A percentile compares a stretch with the other conserved stretches of the same genome.
These are phyloP conservation scores for Bemisia tabaci DNA, from an alignment of 1,140 invertebrate species.

Conservation along the genomic window DNA sequence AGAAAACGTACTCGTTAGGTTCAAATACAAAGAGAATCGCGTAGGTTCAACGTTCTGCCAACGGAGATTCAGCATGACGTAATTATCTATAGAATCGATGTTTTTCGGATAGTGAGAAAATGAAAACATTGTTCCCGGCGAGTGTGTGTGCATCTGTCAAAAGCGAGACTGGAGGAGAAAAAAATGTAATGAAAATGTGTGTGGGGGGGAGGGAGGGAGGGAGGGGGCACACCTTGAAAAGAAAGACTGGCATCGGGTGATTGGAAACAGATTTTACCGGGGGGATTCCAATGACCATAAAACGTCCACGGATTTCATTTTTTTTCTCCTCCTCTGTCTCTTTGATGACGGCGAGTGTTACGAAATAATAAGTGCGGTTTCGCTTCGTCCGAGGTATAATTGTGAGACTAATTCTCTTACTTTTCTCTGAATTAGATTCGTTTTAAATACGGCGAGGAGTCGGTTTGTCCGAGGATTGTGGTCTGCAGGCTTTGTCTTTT, in stretches of 20 bases:
- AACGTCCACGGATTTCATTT: background rate
- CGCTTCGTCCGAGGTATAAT: background rate
- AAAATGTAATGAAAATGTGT: background rate
- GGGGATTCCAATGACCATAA: background rate
- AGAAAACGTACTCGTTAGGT: no score
- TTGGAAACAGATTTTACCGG: background rate
- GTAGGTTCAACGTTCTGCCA: no score
- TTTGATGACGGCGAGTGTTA: background rate
- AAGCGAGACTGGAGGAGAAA: background rate
- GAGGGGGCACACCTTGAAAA: background rate
- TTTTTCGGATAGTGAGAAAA: no score
- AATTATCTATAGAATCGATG: no score
- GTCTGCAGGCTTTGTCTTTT: no score
- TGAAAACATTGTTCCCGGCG: background rate
- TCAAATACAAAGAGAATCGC: no score
- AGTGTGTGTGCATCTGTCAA: background rate
- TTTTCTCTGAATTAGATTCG: background rate
- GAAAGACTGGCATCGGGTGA: background rate
- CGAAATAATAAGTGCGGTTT: background rate
- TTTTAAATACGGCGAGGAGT: background rate
- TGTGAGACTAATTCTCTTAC: background rate
- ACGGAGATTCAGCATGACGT: no score
- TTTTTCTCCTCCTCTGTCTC: background rate
- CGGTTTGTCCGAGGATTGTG: no score
- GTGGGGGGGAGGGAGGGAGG: background rate